phyloP scores from a whole-genome alignment of 2,797 vertebrate species.

The Cygnus olor region DNA sequence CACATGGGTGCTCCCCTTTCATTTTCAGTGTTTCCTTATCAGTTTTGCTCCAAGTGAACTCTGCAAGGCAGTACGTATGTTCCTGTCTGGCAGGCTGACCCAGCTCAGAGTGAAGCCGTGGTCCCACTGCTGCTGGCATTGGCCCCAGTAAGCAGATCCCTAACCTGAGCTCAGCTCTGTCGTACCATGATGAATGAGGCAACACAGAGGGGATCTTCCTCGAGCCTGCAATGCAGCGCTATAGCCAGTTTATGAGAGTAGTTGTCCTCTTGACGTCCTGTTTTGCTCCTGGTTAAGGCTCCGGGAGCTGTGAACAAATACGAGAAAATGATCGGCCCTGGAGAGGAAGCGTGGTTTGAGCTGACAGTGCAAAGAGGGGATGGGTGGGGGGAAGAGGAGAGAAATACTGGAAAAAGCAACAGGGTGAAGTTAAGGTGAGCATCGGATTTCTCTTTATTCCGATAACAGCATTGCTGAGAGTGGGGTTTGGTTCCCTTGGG shows the following conservation, averaged over 20 bases:
- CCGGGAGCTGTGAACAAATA: not conserved
- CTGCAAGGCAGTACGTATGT: not conserved
- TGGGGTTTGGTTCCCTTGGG: slow-evolving; percentile 3
- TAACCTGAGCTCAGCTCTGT: not conserved
- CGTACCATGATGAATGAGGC: not conserved
- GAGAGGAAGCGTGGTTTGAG: not conserved
- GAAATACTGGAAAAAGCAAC: slow-evolving; percentile 19
- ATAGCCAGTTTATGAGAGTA: not conserved
- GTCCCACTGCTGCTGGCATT: rapidly evolving
- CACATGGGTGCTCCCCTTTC: not conserved
- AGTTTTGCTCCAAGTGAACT: not conserved
- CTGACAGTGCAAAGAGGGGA: not conserved
- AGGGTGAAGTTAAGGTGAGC: slow-evolving; percentile 41
- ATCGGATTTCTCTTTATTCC: slow-evolving; percentile 10
- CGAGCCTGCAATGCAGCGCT: not conserved
- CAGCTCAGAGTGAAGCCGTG: rapidly evolving
- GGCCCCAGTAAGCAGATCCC: rapidly evolving
- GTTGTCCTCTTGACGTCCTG: rapidly evolving
- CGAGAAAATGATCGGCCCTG: not conserved
- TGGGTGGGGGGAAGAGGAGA: not conserved
- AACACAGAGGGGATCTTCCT: not conserved
- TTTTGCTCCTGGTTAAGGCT: not conserved
- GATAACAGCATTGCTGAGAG: not conserved
- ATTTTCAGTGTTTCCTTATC: not conserved
- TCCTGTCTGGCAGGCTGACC: slow-evolving; percentile 14